A percentile compares a stretch with the other conserved stretches of the same genome.
Conservation (phyloP, 23 tunicate genomes). For the Phallusia fumigata region DNA sequence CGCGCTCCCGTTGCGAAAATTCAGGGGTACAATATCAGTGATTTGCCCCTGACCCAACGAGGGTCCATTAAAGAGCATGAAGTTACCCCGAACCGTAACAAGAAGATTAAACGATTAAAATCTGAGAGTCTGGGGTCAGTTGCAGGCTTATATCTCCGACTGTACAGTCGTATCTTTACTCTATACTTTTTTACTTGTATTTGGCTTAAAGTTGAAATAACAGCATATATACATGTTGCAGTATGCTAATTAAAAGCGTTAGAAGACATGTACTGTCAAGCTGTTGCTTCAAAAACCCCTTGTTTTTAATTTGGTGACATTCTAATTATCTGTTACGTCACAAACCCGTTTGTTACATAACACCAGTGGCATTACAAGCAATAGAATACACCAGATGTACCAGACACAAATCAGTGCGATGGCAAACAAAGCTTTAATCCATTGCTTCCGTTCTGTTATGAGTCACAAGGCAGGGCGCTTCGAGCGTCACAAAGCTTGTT, state of each 20-base stretch:
- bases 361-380: too few relatives aligned
- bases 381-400: too few relatives aligned
- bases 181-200: too few relatives aligned
- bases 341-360: too few relatives aligned
- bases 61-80: not conserved
- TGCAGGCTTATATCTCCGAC: not conserved
- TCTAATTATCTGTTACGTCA: too few relatives aligned
- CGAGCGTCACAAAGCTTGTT: not conserved
- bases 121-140: not conserved
- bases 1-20: constrained; percentile 44
- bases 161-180: too few relatives aligned
- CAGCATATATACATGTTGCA: too few relatives aligned
- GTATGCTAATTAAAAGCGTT: too few relatives aligned
- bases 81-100: not conserved
- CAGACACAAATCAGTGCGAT: not conserved
- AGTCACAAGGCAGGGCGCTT: not conserved
- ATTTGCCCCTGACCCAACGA: not conserved
- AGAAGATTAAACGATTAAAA: not conserved
- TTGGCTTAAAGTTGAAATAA: too few relatives aligned
- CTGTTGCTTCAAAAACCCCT: too few relatives aligned
- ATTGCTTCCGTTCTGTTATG: constrained; percentile 4
- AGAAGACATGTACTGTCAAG: too few relatives aligned
- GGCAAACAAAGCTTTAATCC: not conserved
- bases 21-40: constrained; percentile 41
- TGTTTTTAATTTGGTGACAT: too few relatives aligned